phyloP scores from a whole-genome alignment of 37 sponge, comb jelly and placozoan species.

The Crambe crambe region DNA sequence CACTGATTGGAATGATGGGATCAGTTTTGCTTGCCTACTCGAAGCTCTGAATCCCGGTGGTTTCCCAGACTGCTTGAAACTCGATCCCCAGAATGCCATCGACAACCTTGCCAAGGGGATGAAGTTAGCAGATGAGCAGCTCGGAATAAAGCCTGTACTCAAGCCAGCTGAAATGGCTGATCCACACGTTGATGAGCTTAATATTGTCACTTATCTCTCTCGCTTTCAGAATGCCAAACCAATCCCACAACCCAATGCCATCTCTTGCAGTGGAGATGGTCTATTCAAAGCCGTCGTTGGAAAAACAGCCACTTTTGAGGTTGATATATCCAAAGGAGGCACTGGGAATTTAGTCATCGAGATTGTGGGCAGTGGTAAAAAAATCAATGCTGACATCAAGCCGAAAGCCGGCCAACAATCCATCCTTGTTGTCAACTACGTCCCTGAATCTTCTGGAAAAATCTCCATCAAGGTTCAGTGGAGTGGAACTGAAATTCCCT shows the following conservation, averaged over 20 bases:
- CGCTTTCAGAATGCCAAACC: slow-evolving; percentile 72
- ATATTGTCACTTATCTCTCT: slow-evolving; percentile 70
- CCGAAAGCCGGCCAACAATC: slow-evolving; percentile 9
- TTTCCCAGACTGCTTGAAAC: slow-evolving; percentile 55
- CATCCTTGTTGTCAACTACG: slow-evolving; percentile 58
- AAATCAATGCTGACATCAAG: slow-evolving; percentile 11
- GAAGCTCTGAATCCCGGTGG: slow-evolving; percentile 64
- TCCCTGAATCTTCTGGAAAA: slow-evolving; percentile 46
- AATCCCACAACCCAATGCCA: slow-evolving; percentile 23
- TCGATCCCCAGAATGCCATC: slow-evolving; percentile 63
- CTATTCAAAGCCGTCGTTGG: slow-evolving; percentile 66
- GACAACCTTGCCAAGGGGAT: slow-evolving; percentile 73
- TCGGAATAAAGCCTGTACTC: slow-evolving; percentile 67
- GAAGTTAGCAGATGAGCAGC: slow-evolving; percentile 60
- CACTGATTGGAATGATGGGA: slow-evolving; percentile 86
- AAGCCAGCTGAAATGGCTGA: slow-evolving; percentile 72
- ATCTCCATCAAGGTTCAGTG: slow-evolving; percentile 66
- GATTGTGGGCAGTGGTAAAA: slow-evolving; percentile 19
- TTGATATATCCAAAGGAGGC: slow-evolving; percentile 60
- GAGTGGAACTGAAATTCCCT: slow-evolving; percentile 57
- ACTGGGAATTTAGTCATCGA: slow-evolving; percentile 62
- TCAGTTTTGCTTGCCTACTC: slow-evolving; percentile 77
- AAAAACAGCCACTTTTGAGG: slow-evolving; percentile 48
- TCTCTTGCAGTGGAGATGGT: slow-evolving; percentile 57
- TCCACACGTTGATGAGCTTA: slow-evolving; percentile 84